Percentiles rank a stretch among this genome's conserved stretches.
These are phyloP conservation scores for Eriosoma lanigerum DNA, from an alignment of 1,140 invertebrate species.

Conservation along the genomic window DNA sequence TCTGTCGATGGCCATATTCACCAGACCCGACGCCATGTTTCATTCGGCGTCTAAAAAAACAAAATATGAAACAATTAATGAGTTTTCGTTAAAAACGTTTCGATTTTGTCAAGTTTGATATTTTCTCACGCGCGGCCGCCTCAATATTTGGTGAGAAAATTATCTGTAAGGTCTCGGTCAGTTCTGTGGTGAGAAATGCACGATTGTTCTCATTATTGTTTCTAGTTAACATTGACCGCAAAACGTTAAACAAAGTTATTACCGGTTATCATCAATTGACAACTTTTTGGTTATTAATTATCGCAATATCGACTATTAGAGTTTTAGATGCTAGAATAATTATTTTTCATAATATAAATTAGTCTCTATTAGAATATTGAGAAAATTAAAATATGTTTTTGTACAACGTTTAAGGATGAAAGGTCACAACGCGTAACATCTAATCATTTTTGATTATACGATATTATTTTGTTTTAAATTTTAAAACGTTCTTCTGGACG, in stretches of 20 bases:
- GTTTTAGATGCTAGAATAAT: too few species aligned
- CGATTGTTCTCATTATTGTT: background rate
- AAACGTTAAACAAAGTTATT: background rate
- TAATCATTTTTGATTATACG: too few species aligned
- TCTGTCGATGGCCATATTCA: slow-evolving; percentile 64
- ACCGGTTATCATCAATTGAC: background rate
- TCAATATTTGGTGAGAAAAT: background rate
- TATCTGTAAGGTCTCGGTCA: slow-evolving; percentile 27
- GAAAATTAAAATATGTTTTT: too few species aligned
- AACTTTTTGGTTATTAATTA: too few species aligned
- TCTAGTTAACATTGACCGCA: slow-evolving; percentile 6
- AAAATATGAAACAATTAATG: slow-evolving; percentile 5
- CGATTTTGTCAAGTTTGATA: background rate
- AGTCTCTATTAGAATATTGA: too few species aligned
- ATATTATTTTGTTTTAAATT: too few species aligned
- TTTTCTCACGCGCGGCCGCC: background rate
- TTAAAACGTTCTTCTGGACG: too few species aligned
- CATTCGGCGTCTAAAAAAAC: slow-evolving; percentile 30
- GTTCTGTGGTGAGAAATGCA: slow-evolving; percentile 1
- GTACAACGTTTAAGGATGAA: too few species aligned
- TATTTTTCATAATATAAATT: too few species aligned
- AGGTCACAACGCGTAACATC: too few species aligned
- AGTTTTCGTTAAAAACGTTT: background rate
- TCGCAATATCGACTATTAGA: too few species aligned
- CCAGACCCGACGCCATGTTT: slow-evolving; percentile 61